Conservation (phyloP, 2,797 vertebrate genomes). For the Lycodopsis pacificus region DNA sequence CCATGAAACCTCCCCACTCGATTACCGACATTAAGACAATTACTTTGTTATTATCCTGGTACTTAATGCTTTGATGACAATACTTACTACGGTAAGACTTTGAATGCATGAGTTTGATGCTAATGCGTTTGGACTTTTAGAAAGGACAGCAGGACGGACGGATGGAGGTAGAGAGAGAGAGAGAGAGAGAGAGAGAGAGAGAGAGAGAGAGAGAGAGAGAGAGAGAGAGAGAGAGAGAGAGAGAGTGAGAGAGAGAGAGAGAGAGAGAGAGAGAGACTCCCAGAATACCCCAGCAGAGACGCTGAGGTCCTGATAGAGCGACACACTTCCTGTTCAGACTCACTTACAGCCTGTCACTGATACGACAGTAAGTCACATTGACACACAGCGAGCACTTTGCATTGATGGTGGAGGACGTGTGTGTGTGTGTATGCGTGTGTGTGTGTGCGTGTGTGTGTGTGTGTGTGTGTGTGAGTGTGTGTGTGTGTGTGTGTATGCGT, state of each 20-base stretch:
- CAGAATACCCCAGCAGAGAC: slow-evolving; percentile 65
- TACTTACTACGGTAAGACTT: not conserved
- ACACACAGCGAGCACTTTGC: slow-evolving; percentile 11
- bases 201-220: not conserved
- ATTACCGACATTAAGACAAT: no score
- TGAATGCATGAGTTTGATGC: not conserved
- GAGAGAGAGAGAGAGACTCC: slow-evolving; percentile 11
- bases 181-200: not conserved
- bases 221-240: not conserved
- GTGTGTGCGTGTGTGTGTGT: not conserved
- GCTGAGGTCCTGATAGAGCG: slow-evolving; percentile 39
- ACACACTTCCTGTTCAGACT: slow-evolving; percentile 62
- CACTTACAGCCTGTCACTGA: slow-evolving; percentile 52
- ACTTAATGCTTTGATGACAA: not conserved
- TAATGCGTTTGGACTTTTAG: not conserved
- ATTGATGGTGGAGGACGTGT: not conserved
- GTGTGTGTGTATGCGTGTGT: not conserved
- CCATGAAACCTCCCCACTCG: no score
- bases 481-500: no score
- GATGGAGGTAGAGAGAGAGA: not conserved
- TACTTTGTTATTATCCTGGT: no score
- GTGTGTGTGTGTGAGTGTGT: not conserved
- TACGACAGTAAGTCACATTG: slow-evolving; percentile 21
- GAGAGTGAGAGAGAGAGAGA: not conserved
- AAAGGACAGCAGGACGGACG: slow-evolving; percentile 9